phyloP scores from a whole-genome alignment of 2,797 vertebrate genomes.

The Scolopax rusticola region DNA sequence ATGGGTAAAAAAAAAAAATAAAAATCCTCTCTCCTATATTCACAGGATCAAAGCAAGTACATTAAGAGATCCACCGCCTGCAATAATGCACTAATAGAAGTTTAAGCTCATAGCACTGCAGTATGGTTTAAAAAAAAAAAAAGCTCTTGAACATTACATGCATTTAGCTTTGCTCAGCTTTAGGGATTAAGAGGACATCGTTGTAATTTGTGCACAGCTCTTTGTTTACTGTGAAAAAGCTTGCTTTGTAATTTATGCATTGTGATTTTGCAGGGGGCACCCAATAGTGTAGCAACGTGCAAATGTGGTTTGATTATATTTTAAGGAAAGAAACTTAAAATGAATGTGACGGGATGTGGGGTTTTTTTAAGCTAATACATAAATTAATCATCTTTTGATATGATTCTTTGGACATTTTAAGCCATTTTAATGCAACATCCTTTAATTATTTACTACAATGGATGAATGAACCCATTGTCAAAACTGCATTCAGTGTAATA shows the following conservation, averaged over 20 bases:
- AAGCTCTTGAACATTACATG: neutral
- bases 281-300: neutral
- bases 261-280: neutral
- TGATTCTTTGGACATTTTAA: conserved; percentile 3
- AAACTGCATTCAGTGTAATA: conserved; percentile 21
- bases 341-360: neutral
- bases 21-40: neutral
- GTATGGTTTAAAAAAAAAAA: neutral
- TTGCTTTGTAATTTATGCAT: conserved; percentile 41
- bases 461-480: conserved; percentile 12
- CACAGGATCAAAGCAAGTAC: neutral
- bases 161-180: conserved; percentile 7
- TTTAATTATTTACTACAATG: conserved; percentile 20
- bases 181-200: neutral
- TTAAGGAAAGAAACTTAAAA: neutral
- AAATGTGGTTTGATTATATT: conserved; percentile 53
- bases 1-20: neutral
- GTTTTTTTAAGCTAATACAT: neutral
- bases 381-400: conserved; percentile 22
- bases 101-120: neutral
- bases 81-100: neutral
- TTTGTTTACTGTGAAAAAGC: neutral
- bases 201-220: conserved; percentile 21
- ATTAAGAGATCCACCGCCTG: neutral
- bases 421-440: conserved; percentile 1